Evolutionary conservation across 2,888 invertebrate species (phyloP).

Genomic region (Octodonta nipae): DNA sequence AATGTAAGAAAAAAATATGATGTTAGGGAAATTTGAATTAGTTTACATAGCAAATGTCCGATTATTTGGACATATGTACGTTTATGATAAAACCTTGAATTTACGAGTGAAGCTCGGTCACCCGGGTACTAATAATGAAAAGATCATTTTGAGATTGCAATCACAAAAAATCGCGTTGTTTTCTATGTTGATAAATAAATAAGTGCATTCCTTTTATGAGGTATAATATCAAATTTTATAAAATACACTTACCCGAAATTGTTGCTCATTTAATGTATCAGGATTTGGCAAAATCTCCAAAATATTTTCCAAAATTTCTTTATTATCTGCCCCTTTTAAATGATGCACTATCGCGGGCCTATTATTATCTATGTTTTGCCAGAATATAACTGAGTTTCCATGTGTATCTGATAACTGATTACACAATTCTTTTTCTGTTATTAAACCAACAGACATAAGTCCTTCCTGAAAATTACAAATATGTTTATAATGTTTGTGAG

Average conservation of each 20-base stretch:
- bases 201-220: background rate
- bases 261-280: conserved; percentile 40
- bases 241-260: conserved; percentile 42
- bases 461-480: conserved; percentile 32
- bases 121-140: too few species aligned
- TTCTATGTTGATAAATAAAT: background rate
- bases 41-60: too few species aligned
- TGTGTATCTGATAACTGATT: conserved; percentile 31
- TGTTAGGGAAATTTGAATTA: too few species aligned
- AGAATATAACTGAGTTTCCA: conserved; percentile 27
- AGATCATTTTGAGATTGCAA: background rate
- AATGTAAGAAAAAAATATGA: too few species aligned
- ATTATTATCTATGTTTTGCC: conserved; percentile 23
- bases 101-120: too few species aligned
- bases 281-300: conserved; percentile 49
- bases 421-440: conserved; percentile 36
- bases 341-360: conserved; percentile 17
- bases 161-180: conserved; percentile 1
- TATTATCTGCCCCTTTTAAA: conserved; percentile 33
- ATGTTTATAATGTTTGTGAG: too few species aligned
- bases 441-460: conserved; percentile 42
- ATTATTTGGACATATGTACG: too few species aligned
- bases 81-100: too few species aligned
- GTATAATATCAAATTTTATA: too few species aligned
- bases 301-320: conserved; percentile 45